A percentile compares a stretch with the other conserved stretches of the same genome.
Conservation (phyloP, 2,797 vertebrate species). For the Sebastes nivosus region DNA sequence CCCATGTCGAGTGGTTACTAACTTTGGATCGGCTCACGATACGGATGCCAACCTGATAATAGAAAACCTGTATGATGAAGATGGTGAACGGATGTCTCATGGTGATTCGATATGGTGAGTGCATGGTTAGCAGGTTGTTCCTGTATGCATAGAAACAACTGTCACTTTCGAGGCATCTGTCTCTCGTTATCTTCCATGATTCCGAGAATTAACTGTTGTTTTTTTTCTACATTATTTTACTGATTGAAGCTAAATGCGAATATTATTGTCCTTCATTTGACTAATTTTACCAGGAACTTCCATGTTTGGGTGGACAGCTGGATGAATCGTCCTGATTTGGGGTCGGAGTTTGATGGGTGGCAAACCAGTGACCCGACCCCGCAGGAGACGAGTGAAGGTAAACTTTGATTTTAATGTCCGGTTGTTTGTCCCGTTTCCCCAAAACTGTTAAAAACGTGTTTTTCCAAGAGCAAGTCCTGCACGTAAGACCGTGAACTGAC, state of each 20-base stretch:
- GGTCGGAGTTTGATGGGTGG: slow-evolving; percentile 83
- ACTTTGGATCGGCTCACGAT: slow-evolving; percentile 90
- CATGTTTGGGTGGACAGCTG: slow-evolving; percentile 92
- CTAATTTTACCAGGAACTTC: slow-evolving; percentile 84
- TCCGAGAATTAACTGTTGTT: background rate
- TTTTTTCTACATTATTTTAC: background rate
- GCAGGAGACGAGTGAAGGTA: slow-evolving; percentile 91
- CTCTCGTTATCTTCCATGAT: background rate
- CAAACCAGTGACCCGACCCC: slow-evolving; percentile 90
- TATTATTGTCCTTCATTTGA: background rate
- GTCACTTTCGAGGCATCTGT: background rate
- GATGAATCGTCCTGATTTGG: slow-evolving; percentile 89
- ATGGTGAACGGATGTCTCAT: slow-evolving; percentile 44
- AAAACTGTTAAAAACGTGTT: background rate
- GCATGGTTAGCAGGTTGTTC: background rate
- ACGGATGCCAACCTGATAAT: slow-evolving; percentile 86
- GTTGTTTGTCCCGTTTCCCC: background rate
- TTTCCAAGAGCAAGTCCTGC: background rate
- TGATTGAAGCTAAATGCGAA: background rate
- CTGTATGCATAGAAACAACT: background rate
- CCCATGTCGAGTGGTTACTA: slow-evolving; percentile 88
- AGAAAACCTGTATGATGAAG: slow-evolving; percentile 77
- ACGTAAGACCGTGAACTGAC: background rate
- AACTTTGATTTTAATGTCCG: background rate
- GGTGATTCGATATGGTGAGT: slow-evolving; percentile 83